A percentile compares a stretch with the other conserved stretches of the same genome.
Evolutionary conservation across 2,797 vertebrate species (phyloP).

Genomic region (Typhlichthys subterraneus): DNA sequence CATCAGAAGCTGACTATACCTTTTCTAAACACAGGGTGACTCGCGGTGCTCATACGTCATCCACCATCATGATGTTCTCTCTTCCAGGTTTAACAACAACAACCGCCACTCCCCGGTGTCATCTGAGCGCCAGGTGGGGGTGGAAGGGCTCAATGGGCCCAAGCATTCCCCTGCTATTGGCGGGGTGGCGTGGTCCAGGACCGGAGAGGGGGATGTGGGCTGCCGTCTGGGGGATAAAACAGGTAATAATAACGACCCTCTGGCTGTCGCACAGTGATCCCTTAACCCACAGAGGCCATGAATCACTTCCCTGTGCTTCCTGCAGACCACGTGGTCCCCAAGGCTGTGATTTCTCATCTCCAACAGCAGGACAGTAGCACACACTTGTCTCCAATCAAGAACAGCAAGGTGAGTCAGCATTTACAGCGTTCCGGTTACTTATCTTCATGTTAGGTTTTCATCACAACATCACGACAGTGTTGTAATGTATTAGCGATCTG

Average conservation of each 20-base stretch:
- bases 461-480: too few species aligned
- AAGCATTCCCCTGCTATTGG: constrained; percentile 78
- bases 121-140: constrained; percentile 83
- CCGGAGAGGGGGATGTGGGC: constrained; percentile 75
- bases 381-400: constrained; percentile 88
- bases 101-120: constrained; percentile 88
- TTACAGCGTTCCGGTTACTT: constrained; percentile 1
- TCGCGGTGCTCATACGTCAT: neutral
- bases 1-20: too few species aligned
- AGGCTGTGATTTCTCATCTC: constrained; percentile 82
- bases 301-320: constrained; percentile 8
- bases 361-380: constrained; percentile 85
- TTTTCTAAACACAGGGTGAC: too few species aligned
- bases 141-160: constrained; percentile 80
- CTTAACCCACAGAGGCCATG: neutral
- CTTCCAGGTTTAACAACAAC: constrained; percentile 88
- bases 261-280: neutral
- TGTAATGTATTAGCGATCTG: neutral
- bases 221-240: constrained; percentile 56
- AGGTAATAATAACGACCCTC: constrained; percentile 52
- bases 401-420: constrained; percentile 81
- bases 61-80: constrained; percentile 10
- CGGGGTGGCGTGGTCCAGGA: constrained; percentile 79
- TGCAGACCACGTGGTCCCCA: constrained; percentile 81
- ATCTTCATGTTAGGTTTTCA: neutral